Percentiles rank a stretch among this genome's conserved stretches.
phyloP scores from a whole-genome alignment of 2,113 vertebrate species.

The Pardalotus punctatus region DNA sequence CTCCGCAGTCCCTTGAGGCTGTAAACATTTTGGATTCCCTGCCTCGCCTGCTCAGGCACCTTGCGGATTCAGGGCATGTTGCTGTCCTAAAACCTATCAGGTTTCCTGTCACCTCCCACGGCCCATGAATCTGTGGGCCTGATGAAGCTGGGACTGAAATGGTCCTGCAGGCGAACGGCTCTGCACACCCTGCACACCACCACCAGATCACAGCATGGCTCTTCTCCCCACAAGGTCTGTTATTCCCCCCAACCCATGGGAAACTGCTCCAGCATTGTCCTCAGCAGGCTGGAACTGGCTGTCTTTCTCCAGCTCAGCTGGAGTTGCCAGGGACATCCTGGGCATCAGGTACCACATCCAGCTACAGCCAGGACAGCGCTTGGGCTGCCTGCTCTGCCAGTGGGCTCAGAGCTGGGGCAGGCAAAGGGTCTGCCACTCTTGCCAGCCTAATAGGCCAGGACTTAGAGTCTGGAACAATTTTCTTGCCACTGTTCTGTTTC shows the following conservation, averaged over 20 bases:
- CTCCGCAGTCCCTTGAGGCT: not conserved
- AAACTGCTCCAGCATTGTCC: not conserved
- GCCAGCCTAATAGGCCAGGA: not conserved
- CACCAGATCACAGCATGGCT: not conserved
- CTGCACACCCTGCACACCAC: not conserved
- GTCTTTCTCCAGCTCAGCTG: not conserved
- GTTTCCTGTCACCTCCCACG: slow-evolving; percentile 40
- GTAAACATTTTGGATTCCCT: slow-evolving; percentile 44
- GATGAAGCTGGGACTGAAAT: slow-evolving; percentile 16
- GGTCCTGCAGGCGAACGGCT: not conserved
- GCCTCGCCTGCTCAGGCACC: not conserved
- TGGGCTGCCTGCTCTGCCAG: not conserved
- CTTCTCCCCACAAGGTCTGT: not conserved
- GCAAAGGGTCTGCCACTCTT: not conserved
- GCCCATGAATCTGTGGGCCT: slow-evolving; percentile 38
- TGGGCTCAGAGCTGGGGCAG: not conserved
- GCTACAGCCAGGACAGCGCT: accelerated
- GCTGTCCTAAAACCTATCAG: slow-evolving; percentile 64
- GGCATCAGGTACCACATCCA: not conserved
- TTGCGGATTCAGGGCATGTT: slow-evolving; percentile 65
- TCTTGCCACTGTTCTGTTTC: not conserved
- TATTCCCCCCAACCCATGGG: not conserved
- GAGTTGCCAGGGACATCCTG: not conserved
- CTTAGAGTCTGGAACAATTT: not conserved
- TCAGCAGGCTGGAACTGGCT: not conserved